Conservation (phyloP, 2,797 vertebrate genomes). For the Apogon talboti region DNA sequence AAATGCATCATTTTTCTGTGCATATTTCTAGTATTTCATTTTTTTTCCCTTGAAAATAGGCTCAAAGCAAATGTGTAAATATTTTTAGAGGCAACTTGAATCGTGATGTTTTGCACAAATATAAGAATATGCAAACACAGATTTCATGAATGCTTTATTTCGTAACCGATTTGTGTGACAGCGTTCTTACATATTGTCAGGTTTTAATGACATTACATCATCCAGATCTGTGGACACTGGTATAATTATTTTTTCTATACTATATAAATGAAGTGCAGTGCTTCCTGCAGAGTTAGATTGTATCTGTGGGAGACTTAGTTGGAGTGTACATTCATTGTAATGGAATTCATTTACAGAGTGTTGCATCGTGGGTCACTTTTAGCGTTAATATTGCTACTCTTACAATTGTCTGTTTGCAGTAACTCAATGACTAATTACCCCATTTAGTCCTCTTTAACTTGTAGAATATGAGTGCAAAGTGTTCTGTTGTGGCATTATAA, state of each 20-base stretch:
- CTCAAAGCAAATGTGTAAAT: background rate
- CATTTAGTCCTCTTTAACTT: too few species aligned
- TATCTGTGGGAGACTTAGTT: too few species aligned
- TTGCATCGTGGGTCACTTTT: too few species aligned
- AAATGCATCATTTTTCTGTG: constrained; percentile 13
- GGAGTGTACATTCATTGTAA: too few species aligned
- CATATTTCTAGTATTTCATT: background rate
- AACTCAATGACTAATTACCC: too few species aligned
- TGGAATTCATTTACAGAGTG: too few species aligned
- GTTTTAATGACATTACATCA: background rate
- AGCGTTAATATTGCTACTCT: too few species aligned
- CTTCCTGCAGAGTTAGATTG: too few species aligned
- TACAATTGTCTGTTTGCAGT: too few species aligned
- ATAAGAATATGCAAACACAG: background rate
- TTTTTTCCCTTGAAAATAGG: background rate
- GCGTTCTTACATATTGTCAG: background rate
- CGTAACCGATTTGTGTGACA: constrained; percentile 14
- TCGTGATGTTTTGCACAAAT: constrained; percentile 6
- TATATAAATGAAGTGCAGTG: too few species aligned
- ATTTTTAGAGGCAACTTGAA: constrained; percentile 7
- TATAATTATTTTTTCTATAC: background rate
- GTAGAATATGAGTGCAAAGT: too few species aligned
- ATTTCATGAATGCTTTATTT: constrained; percentile 10
- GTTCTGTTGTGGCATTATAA: too few species aligned
- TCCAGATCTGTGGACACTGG: background rate